phyloP scores from a whole-genome alignment of 2,797 vertebrate species.

The Sandelia bainsii region DNA sequence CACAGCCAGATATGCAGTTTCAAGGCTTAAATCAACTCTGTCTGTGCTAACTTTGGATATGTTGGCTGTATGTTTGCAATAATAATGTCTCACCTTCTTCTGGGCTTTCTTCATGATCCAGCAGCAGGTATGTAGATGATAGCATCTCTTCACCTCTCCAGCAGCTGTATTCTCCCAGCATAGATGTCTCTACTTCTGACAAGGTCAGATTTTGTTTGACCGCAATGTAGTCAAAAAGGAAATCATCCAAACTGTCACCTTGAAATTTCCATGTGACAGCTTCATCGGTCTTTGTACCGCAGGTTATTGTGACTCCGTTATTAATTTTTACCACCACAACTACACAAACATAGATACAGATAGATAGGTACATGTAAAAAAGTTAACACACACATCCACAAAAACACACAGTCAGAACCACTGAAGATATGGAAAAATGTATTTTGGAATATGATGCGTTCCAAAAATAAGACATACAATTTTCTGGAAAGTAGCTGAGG shows the following conservation, averaged over 20 bases:
- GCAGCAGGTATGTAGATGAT: conserved; percentile 71
- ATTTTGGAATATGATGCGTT: not conserved
- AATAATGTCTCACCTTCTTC: conserved; percentile 53
- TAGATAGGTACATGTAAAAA: not conserved
- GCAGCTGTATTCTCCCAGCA: conserved; percentile 80
- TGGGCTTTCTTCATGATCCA: conserved; percentile 38
- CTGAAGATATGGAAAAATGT: not conserved
- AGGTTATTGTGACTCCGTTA: conserved; percentile 57
- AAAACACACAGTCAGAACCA: not conserved
- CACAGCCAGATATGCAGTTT: not conserved
- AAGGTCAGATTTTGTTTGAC: conserved; percentile 32
- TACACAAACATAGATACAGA: conserved; percentile 39
- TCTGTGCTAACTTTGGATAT: not conserved
- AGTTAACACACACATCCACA: not conserved
- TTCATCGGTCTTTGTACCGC: not conserved
- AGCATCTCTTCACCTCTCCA: conserved; percentile 53
- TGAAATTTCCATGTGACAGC: conserved; percentile 64
- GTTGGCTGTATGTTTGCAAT: not conserved
- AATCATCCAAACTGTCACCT: rapidly evolving
- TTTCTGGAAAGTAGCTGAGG: conserved; percentile 61
- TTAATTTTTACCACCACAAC: conserved; percentile 38
- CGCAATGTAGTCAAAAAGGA: rapidly evolving
- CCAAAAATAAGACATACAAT: conserved; percentile 53
- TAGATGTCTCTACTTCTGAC: not conserved
- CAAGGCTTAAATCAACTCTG: not conserved